Conservation (phyloP, 1,140 invertebrate genomes). For the Panagrolaimus sp. region DNA sequence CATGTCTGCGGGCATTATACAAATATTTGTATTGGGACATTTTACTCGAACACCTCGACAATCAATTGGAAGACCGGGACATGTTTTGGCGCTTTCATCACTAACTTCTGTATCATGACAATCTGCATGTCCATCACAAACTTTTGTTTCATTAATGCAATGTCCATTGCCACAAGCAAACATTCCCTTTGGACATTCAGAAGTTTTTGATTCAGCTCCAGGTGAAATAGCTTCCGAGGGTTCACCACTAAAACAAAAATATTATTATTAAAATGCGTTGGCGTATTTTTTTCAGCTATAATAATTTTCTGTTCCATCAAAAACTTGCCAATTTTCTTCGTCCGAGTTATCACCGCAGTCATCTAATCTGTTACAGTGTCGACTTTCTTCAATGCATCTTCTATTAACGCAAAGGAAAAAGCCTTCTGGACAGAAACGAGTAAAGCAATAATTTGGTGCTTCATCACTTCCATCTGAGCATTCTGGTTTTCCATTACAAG, state of each 20-base stretch:
- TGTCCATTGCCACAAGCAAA: conserved; percentile 85
- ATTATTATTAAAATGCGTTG: too few species aligned
- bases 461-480: conserved; percentile 89
- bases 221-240: conserved; percentile 61
- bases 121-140: conserved; percentile 58
- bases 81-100: conserved; percentile 49
- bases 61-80: conserved; percentile 57
- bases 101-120: conserved; percentile 54
- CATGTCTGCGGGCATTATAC: conserved; percentile 49
- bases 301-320: too few species aligned
- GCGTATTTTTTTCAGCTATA: too few species aligned
- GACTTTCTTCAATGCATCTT: conserved; percentile 64
- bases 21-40: conserved; percentile 57
- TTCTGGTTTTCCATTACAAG: conserved; percentile 79
- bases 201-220: background rate
- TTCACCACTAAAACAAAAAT: conserved; percentile 62
- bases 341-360: conserved; percentile 87
- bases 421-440: conserved; percentile 46
- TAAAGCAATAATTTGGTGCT: conserved; percentile 76
- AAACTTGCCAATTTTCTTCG: conserved; percentile 69
- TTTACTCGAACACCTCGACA: conserved; percentile 53
- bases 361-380: conserved; percentile 68
- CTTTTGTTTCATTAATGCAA: conserved; percentile 55
- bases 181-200: conserved; percentile 76
- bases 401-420: conserved; percentile 73